Conservation (phyloP, 2,888 invertebrate genomes). For the Anarsia innoxiella region DNA sequence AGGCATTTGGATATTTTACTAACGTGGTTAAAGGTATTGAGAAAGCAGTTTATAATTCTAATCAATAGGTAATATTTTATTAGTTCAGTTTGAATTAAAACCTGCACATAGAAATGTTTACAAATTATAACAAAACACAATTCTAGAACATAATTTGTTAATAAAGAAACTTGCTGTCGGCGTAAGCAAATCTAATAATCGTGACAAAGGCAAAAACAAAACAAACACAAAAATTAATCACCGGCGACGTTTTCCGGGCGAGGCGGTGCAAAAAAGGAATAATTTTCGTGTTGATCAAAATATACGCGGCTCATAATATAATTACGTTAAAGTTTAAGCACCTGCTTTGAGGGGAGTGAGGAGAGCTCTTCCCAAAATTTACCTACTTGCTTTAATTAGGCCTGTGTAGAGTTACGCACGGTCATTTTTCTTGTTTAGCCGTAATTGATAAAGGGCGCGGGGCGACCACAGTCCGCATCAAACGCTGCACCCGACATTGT, state of each 20-base stretch:
- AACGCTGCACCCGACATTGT: conserved; percentile 35
- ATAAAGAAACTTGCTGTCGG: no score
- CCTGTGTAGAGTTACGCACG: conserved; percentile 60
- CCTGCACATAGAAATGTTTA: no score
- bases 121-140: no score
- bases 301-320: conserved; percentile 53
- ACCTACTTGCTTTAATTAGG: conserved; percentile 71
- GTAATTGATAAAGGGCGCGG: conserved; percentile 68
- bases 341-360: conserved; percentile 45
- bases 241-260: conserved; percentile 25
- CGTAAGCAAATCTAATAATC: no score
- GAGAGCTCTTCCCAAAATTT: conserved; percentile 54
- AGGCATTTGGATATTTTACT: no score
- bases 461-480: conserved; percentile 43
- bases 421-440: conserved; percentile 72
- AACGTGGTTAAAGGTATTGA: no score
- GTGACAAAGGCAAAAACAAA: no score
- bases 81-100: no score
- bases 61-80: no score
- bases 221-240: conserved; percentile 30
- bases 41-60: no score
- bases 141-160: no score
- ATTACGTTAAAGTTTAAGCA: conserved; percentile 62
- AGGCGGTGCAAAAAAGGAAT: conserved; percentile 36
- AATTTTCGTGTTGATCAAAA: conserved; percentile 58